Evolutionary conservation across 2,888 invertebrate genomes (phyloP).

Genomic region (Erannis defoliaria): DNA sequence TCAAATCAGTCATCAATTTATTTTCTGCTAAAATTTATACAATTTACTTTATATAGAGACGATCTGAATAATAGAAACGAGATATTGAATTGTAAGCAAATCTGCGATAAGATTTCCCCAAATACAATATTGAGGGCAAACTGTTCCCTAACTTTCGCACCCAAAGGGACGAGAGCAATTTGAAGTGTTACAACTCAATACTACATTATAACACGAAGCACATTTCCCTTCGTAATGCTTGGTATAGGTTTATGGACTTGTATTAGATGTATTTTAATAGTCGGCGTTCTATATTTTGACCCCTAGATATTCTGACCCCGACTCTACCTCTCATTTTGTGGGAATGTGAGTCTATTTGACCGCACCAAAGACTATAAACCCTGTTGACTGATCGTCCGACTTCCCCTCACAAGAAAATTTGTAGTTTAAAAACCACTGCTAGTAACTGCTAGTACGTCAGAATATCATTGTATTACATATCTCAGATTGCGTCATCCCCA

Average conservation of each 20-base stretch:
- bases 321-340: no score
- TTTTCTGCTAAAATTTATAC: not conserved
- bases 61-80: slow-evolving; percentile 11
- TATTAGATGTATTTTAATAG: not conserved
- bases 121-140: slow-evolving; percentile 25
- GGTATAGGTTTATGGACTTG: not conserved
- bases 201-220: slow-evolving; percentile 1
- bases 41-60: not conserved
- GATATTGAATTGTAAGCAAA: slow-evolving; percentile 27
- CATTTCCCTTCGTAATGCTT: not conserved
- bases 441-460: no score
- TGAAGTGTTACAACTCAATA: slow-evolving; percentile 12
- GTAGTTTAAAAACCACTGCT: no score
- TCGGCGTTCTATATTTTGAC: no score
- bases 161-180: slow-evolving; percentile 13
- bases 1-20: no score
- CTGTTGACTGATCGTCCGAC: no score
- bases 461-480: no score
- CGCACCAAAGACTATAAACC: no score
- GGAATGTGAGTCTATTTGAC: no score
- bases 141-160: slow-evolving; percentile 18
- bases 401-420: no score
- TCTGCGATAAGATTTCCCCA: slow-evolving; percentile 23
- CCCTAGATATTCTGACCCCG: no score
- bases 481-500: no score